Conservation (phyloP, 2,113 vertebrate species). For the Poeciliopsis occidentalis region DNA sequence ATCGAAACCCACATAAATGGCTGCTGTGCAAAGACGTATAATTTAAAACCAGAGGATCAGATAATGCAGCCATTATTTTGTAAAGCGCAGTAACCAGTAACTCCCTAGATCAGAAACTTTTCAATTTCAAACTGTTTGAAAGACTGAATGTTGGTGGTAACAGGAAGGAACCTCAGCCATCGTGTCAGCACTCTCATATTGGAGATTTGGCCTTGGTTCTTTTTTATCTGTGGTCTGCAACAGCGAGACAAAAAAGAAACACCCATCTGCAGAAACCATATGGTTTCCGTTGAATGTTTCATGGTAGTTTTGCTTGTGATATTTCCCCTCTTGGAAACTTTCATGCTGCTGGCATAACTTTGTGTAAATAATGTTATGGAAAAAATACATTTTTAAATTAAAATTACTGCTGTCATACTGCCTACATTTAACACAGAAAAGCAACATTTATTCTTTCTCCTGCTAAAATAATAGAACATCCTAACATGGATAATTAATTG, state of each 20-base stretch:
- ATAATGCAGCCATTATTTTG: background rate
- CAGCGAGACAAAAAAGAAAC: background rate
- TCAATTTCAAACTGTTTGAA: background rate
- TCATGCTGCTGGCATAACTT: background rate
- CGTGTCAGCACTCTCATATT: background rate
- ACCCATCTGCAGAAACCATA: background rate
- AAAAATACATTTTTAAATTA: too few species aligned
- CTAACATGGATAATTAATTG: too few species aligned
- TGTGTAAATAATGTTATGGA: background rate
- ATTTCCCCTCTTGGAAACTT: background rate
- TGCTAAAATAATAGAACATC: too few species aligned
- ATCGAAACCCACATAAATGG: background rate
- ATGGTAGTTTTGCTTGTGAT: background rate
- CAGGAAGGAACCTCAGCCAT: background rate
- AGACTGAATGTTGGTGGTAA: background rate
- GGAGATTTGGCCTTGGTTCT: background rate
- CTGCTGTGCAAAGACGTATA: background rate
- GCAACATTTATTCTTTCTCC: too few species aligned
- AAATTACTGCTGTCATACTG: background rate
- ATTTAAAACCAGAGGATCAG: background rate
- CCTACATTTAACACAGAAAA: too few species aligned
- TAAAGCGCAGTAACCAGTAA: too few species aligned
- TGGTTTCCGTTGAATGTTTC: background rate
- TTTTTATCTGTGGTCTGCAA: background rate
- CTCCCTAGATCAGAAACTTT: background rate